Evolutionary conservation across 1,140 invertebrate genomes (phyloP), one percentile per base, ranked within the genome.

Genomic region (Neodiprion lecontei): DNA sequence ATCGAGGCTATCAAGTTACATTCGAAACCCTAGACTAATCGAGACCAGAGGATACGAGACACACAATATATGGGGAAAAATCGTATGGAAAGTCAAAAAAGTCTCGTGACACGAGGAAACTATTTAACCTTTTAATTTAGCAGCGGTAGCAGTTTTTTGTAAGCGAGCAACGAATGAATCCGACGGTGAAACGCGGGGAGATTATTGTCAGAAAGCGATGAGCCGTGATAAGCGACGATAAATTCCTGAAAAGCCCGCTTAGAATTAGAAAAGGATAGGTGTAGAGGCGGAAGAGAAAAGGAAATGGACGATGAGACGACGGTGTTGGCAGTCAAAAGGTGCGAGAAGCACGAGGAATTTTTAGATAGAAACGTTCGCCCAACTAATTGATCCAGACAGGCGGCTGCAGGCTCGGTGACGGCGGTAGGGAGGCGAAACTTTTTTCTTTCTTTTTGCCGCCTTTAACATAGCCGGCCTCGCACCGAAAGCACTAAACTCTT

Each of bases 401-500:
- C 40, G 48, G 17, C 28, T 70, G 28, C 28, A 40, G 28, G 28
- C 28, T 40, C 28, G 28, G 28, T 40, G 28, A 40, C 28, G 28
- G 28, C 28, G 5, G 28, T 40, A 40, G 28, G 28, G 28, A 40
- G 72, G 66, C 61, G 70, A 66, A 66, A 66, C 28, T 40, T 40
- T 40, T 40, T 40, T 40, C 28, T 5, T 40, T 0, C 28, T 40
- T 40, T 40, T 40, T 40, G 28, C 28, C 5, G 28, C 28, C 28
- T 40, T 5, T 40, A 40, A 2, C 28, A 40, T 40, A 0, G 28
- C 28, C 5, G 2, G 2, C 28, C 28, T 40, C 28, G 28, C 28
- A 40, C 28, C 28, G 2, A 40, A 40, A 40, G 28, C 28, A 40
- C 28, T 40, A 76, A 79, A 80, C 82, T 86, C 81, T 84, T 61